phyloP scores from a whole-genome alignment of 2,797 vertebrate species.

The Helostoma temminkii region DNA sequence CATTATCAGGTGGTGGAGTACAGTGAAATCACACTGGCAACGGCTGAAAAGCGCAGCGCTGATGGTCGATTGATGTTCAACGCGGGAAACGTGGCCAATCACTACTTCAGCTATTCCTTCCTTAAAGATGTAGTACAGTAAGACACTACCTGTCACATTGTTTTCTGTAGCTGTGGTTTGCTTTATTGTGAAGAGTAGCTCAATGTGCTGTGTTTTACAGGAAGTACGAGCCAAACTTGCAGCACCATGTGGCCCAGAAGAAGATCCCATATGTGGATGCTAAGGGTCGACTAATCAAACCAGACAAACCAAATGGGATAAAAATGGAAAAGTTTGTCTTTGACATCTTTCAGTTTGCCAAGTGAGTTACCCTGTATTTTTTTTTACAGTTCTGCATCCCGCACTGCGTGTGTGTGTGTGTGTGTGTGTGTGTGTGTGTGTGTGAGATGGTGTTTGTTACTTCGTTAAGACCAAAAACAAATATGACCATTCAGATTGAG shows the following conservation, averaged over 20 bases:
- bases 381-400: too few species aligned
- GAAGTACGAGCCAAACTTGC: slow-evolving; percentile 90
- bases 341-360: slow-evolving; percentile 98
- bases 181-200: not conserved
- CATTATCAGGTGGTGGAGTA: slow-evolving; percentile 97
- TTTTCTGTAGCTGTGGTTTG: not conserved
- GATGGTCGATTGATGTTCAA: slow-evolving; percentile 95
- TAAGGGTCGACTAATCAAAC: slow-evolving; percentile 87
- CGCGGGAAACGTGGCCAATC: slow-evolving; percentile 94
- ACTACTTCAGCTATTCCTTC: slow-evolving; percentile 93
- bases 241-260: slow-evolving; percentile 97
- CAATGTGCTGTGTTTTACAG: slow-evolving; percentile 82
- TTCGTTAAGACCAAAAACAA: too few species aligned
- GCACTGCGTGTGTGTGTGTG: not conserved
- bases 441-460: too few species aligned
- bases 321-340: slow-evolving; percentile 99
- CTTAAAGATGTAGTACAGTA: slow-evolving; percentile 93
- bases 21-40: slow-evolving; percentile 95
- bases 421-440: slow-evolving; percentile 9
- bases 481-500: too few species aligned
- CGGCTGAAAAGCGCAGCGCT: slow-evolving; percentile 88
- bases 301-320: slow-evolving; percentile 97
- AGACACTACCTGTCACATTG: slow-evolving; percentile 37
- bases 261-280: slow-evolving; percentile 92
- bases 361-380: slow-evolving; percentile 82